Conservation (phyloP, 1,140 invertebrate genomes). For the Drosophila micromelanica region DNA sequence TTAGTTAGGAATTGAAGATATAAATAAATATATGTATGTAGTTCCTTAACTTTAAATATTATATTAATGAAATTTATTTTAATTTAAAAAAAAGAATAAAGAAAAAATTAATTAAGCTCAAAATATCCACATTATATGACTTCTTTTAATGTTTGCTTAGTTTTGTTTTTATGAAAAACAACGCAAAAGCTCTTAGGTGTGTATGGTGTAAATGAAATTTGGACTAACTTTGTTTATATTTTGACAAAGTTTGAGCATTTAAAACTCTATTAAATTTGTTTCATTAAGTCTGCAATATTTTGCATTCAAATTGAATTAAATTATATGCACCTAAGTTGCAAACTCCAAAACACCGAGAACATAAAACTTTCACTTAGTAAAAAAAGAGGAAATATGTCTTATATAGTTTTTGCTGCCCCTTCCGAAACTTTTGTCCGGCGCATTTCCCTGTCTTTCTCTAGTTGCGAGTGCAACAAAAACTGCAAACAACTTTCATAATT, state of each 20-base stretch:
- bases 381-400: slow-evolving; percentile 40
- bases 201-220: slow-evolving; percentile 39
- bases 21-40: too few species aligned
- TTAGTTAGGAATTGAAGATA: too few species aligned
- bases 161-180: slow-evolving; percentile 5
- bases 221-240: slow-evolving; percentile 19
- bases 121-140: not conserved
- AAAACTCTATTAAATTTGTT: slow-evolving; percentile 37
- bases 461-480: slow-evolving; percentile 54
- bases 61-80: too few species aligned
- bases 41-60: too few species aligned
- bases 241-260: slow-evolving; percentile 24
- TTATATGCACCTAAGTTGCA: slow-evolving; percentile 63
- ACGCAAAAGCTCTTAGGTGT: slow-evolving; percentile 14
- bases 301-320: slow-evolving; percentile 73
- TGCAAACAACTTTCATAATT: slow-evolving; percentile 77
- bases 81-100: too few species aligned
- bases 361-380: slow-evolving; percentile 47
- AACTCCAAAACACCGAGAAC: slow-evolving; percentile 40
- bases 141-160: not conserved
- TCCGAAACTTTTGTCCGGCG: slow-evolving; percentile 1
- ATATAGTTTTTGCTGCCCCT: slow-evolving; percentile 17
- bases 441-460: slow-evolving; percentile 9
- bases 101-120: too few species aligned
- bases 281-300: slow-evolving; percentile 54